Evolutionary conservation across 35 echinoderm and acorn worm genomes (phyloP).

Genomic region (Apostichopus japonicus): DNA sequence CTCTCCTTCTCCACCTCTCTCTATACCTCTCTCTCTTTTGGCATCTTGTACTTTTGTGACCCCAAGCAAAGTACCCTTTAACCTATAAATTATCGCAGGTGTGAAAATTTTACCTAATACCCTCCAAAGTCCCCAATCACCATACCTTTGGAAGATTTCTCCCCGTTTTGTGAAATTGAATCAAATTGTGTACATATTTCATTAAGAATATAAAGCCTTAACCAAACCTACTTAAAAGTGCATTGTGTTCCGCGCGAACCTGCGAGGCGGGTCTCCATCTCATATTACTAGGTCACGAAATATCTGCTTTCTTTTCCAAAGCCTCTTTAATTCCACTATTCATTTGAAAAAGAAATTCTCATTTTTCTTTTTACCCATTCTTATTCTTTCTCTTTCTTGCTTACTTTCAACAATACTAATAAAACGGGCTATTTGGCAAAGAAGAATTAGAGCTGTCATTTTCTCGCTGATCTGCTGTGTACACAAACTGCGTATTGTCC

Average conservation of each 20-base stretch:
- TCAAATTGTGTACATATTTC: slow-evolving; percentile 52
- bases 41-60: background rate
- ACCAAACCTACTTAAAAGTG: slow-evolving; percentile 45
- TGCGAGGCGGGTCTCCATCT: background rate
- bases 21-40: background rate
- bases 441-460: slow-evolving; percentile 37
- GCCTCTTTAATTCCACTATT: slow-evolving; percentile 21
- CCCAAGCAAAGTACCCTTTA: slow-evolving; percentile 7
- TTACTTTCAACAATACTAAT: slow-evolving; percentile 36
- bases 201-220: slow-evolving; percentile 28
- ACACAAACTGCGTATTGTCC: slow-evolving; percentile 42
- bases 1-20: background rate
- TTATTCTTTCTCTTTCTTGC: background rate
- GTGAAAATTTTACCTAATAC: slow-evolving; percentile 43
- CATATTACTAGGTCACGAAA: slow-evolving; percentile 48
- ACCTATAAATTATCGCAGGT: slow-evolving; percentile 9
- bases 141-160: slow-evolving; percentile 26
- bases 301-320: slow-evolving; percentile 35
- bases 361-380: background rate
- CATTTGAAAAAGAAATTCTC: background rate
- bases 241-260: background rate
- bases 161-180: slow-evolving; percentile 27
- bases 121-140: slow-evolving; percentile 32
- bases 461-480: slow-evolving; percentile 47
- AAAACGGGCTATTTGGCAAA: slow-evolving; percentile 52